Base-by-base conservation (phyloP, 2,797 vertebrate genomes). In the Odontamblyopus lacepedii region DNA sequence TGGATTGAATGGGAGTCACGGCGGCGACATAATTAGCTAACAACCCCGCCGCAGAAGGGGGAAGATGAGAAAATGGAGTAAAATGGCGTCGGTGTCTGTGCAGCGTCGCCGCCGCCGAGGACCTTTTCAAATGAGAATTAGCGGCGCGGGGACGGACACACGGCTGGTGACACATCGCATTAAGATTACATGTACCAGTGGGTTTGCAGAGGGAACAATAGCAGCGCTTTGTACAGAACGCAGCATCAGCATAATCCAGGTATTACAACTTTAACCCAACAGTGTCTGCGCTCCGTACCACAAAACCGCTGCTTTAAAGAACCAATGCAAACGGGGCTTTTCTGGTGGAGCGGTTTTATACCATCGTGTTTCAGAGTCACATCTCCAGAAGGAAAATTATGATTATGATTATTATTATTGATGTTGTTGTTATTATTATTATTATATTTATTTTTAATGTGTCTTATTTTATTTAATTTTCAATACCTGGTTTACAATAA, bases 121-220 rank as follows among this genome's bases (percentile, higher is more conserved):
- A 63, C 11, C 38, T 26, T 26, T 44, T 63, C 9, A 44, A 64
- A 44, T n/a, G 19, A 44, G 63, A 41, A 44, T 44, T 44, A 44
- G 63, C 63, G 6, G 38, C 26, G 38, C 38, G 13, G 7, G 38
- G 63, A 48, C 15, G 63, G 38, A 48, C 63, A 41, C 35, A 41
- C 23, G 62, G 32, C 32, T 63, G 62, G 62, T 41, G 62, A 63
- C 62, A 48, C n/a, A 64, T 44, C 11, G 27, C 63, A 64, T 64
- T 48, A 64, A 26, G 63, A 44, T 26, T 26, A 64, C 63, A 64
- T 27, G 63, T 64, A 48, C 48, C 63, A 27, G 63, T 44, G 38
- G 63, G 26, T 62, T 64, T 64, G 38, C 41, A 48, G 23, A 27
- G 63, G 5, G 35, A 64, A 64, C 38, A 64, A 64, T 27, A 38